Conservation (phyloP, 2,113 vertebrate genomes). For the Aramus guarauna region DNA sequence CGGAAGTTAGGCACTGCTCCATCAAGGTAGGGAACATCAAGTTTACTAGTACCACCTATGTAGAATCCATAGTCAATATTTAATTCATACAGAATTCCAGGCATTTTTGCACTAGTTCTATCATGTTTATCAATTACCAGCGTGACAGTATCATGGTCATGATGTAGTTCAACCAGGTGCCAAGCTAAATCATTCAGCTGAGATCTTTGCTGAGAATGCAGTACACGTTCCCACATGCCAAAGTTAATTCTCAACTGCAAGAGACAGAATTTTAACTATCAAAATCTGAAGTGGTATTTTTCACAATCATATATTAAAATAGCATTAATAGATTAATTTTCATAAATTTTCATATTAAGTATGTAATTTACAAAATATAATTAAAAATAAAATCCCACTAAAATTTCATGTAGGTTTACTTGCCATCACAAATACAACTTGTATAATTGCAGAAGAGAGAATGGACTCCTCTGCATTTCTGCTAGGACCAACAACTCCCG, state of each 20-base stretch:
- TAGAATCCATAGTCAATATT: conserved; percentile 78
- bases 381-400: not conserved
- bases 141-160: conserved; percentile 66
- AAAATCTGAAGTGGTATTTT: not conserved
- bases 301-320: not conserved
- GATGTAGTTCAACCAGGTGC: conserved; percentile 81
- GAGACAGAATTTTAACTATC: not conserved
- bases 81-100: conserved; percentile 65
- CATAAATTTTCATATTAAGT: not conserved
- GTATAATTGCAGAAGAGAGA: not conserved
- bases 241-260: conserved; percentile 82
- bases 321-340: not conserved
- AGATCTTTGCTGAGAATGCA: conserved; percentile 77
- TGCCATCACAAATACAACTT: not conserved
- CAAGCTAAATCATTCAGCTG: conserved; percentile 84
- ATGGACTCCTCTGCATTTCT: not conserved
- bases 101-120: conserved; percentile 65
- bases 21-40: conserved; percentile 76
- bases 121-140: conserved; percentile 81
- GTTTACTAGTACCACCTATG: conserved; percentile 77
- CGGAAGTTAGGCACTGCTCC: conserved; percentile 70
- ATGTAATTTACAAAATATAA: not conserved
- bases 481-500: not conserved
- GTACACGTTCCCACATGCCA: conserved; percentile 72
- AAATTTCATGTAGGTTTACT: not conserved